phyloP scores from a whole-genome alignment of 2,888 invertebrate genomes.

The Zaprionus bogoriensis region DNA sequence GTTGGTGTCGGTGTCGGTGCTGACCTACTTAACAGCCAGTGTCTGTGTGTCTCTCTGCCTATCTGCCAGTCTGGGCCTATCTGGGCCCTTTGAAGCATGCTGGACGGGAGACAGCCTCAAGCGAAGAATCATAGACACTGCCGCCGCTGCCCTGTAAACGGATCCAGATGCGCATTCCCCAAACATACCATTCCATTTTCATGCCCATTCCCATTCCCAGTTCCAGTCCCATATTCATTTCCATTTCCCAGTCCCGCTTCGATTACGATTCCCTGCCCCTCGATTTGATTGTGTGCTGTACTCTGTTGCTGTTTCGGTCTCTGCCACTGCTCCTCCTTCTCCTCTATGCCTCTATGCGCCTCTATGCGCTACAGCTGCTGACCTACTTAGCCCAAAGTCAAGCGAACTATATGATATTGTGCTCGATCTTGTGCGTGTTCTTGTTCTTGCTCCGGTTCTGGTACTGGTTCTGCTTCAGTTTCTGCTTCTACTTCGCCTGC shows the following conservation, averaged over 20 bases:
- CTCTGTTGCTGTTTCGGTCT: slow-evolving; percentile 5
- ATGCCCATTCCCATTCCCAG: neutral
- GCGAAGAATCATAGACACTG: slow-evolving; percentile 38
- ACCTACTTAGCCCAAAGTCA: slow-evolving; percentile 70
- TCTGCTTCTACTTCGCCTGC: slow-evolving; percentile 12
- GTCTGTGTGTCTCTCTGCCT: too few relatives aligned
- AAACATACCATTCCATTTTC: slow-evolving; percentile 23
- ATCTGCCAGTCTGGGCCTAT: slow-evolving; percentile 25
- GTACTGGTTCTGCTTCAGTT: slow-evolving; percentile 13
- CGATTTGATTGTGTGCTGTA: slow-evolving; percentile 23
- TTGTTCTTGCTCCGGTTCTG: slow-evolving; percentile 3
- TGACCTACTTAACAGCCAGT: slow-evolving; percentile 63
- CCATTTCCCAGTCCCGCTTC: slow-evolving; percentile 3
- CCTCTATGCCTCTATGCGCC: slow-evolving; percentile 46
- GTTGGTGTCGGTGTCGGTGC: slow-evolving; percentile 18
- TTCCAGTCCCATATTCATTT: neutral
- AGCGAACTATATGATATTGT: slow-evolving; percentile 58
- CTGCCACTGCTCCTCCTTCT: too few relatives aligned
- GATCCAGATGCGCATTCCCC: slow-evolving; percentile 37
- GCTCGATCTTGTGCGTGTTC: slow-evolving; percentile 15
- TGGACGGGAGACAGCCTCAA: slow-evolving; percentile 32
- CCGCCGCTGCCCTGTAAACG: slow-evolving; percentile 9
- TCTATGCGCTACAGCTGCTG: slow-evolving; percentile 68
- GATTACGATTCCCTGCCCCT: slow-evolving; percentile 16
- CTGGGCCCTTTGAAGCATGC: slow-evolving; percentile 51